Evolutionary conservation across 2,888 invertebrate genomes (phyloP).

Genomic region (Allophyes oxyacanthae): DNA sequence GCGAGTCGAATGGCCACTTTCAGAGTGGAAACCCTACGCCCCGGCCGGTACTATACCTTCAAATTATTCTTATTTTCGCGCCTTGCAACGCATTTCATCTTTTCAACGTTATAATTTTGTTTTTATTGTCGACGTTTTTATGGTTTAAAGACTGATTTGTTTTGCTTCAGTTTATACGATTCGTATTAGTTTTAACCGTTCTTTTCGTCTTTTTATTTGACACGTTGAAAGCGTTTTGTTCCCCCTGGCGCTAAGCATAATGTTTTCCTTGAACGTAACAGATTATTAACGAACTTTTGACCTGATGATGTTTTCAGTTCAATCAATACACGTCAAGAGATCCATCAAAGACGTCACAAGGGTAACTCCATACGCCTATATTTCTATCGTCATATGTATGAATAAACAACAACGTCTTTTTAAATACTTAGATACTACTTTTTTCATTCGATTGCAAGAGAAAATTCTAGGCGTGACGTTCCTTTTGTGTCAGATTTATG

Average conservation of each 20-base stretch:
- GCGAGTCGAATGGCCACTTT: slow-evolving; percentile 69
- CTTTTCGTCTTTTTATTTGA: slow-evolving; percentile 46
- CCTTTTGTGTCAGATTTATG: slow-evolving; percentile 44
- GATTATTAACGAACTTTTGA: slow-evolving; percentile 56
- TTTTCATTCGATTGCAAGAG: slow-evolving; percentile 12
- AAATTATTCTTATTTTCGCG: slow-evolving; percentile 73
- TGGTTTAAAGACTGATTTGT: slow-evolving; percentile 65
- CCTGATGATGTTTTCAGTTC: slow-evolving; percentile 56
- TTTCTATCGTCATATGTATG: slow-evolving; percentile 16
- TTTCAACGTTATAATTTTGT: slow-evolving; percentile 64
- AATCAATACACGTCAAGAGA: slow-evolving; percentile 45
- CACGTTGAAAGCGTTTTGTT: slow-evolving; percentile 36
- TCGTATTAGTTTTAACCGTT: slow-evolving; percentile 52
- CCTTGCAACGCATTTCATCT: slow-evolving; percentile 66
- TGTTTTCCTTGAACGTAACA: slow-evolving; percentile 42
- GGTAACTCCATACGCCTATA: slow-evolving; percentile 31
- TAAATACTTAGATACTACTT: neutral
- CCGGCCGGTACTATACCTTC: slow-evolving; percentile 60
- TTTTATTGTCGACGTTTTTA: slow-evolving; percentile 69
- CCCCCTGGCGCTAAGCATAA: slow-evolving; percentile 23
- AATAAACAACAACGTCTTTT: slow-evolving; percentile 34
- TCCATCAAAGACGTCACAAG: slow-evolving; percentile 53
- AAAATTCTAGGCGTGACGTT: slow-evolving; percentile 49
- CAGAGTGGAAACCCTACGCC: slow-evolving; percentile 70
- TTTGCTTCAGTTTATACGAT: slow-evolving; percentile 58